Base-by-base conservation (phyloP, 1,140 invertebrate genomes). In the Mactra quadrangularis region DNA sequence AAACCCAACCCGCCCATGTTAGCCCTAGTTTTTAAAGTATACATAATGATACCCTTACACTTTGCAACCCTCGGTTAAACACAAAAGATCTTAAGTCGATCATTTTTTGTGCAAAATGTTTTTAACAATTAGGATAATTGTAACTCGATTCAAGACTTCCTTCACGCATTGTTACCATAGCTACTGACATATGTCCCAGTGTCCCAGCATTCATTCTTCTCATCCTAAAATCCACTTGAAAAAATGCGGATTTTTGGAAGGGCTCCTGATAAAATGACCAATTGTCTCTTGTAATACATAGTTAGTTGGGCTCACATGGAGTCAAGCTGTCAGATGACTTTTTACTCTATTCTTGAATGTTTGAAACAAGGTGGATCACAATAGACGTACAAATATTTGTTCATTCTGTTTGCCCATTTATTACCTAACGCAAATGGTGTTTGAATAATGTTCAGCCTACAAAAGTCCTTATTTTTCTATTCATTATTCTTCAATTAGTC, bases 21-120 rank as follows among this genome's bases (percentile, higher is more conserved):
- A 4, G 17, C 59, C 17, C n/a, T 3, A 62, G 41, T 19, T n/a
- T n/a, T n/a, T n/a, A 33, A 62, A 47, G 59, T 19, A 29, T 31
- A 19, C 31, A 22, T 68, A 68, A 68, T 68, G 64, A 68, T 45
- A 68, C 45, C 59, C 33, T 31, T 62, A 47, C 6, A 6, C 17
- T 27, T 22, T 22, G 4, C 19, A n/a, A n/a, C 25, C 6, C 19
- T 55, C 7, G 6, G 52, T 55, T 55, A 7, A n/a, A 55, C n/a
- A 55, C 52, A 22, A 55, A 55, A 22, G 25, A 22, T 55, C 3
- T 19, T 6, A 7, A 7, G 17, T 6, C 25, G 25, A 19, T 27
- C 19, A 55, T 22, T 22, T 27, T 22, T 47, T 11, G 45, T 27
- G 19, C 7, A 19, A 55, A 4, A 19, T 27, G 17, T 19, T n/a